Evolutionary conservation across 2,113 vertebrate genomes (phyloP).

Genomic region (Saccopteryx leptura): DNA sequence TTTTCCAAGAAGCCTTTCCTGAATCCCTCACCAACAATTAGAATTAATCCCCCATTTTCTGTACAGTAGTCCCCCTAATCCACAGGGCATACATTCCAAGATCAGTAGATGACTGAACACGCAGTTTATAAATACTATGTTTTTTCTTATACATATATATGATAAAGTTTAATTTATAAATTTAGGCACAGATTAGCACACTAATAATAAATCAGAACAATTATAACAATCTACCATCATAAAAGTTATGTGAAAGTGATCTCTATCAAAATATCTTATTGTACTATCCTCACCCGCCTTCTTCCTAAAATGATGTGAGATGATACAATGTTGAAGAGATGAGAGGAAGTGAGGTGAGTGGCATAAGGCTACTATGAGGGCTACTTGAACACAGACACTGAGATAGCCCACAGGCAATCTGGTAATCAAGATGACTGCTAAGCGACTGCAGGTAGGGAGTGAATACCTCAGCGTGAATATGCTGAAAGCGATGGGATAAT

Average conservation of each 20-base stretch:
- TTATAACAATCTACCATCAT: neutral
- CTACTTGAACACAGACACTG: neutral
- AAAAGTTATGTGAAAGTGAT: no score
- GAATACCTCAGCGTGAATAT: neutral
- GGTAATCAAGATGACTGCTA: neutral
- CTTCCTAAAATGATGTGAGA: neutral
- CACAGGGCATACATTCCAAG: neutral
- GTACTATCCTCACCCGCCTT: neutral
- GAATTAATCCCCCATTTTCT: neutral
- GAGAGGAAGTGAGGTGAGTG: neutral
- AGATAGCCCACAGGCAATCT: fast-evolving
- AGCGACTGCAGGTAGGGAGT: no score
- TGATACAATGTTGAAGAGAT: no score
- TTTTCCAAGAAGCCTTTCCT: neutral
- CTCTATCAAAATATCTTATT: neutral
- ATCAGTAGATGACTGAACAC: neutral
- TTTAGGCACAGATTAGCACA: neutral
- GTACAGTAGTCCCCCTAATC: neutral
- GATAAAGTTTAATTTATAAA: neutral
- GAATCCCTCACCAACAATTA: neutral
- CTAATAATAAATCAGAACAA: neutral
- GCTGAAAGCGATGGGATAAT: neutral
- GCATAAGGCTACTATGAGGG: neutral
- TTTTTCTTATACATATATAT: neutral
- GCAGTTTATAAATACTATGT: neutral